A percentile compares a stretch with the other conserved stretches of the same genome.
Evolutionary conservation across 2,113 vertebrate genomes (phyloP).

Genomic region (Vidua chalybeata): DNA sequence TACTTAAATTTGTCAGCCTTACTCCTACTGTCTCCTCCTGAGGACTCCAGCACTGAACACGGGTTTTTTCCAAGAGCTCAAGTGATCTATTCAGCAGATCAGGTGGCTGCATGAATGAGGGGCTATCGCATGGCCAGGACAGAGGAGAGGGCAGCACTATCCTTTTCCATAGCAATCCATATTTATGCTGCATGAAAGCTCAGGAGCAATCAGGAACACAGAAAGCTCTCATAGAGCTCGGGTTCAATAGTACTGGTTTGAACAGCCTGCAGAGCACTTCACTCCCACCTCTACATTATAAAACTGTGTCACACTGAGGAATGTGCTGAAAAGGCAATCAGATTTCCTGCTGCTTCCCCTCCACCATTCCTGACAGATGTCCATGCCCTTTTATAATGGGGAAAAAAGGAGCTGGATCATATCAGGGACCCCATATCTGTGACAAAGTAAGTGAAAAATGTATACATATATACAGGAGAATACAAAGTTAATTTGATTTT

Average conservation of each 20-base stretch:
- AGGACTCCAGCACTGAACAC: fast-evolving
- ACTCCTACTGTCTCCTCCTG: background rate
- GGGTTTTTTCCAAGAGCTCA: background rate
- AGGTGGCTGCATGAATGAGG: constrained; percentile 34
- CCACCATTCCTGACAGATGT: background rate
- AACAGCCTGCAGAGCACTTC: constrained; percentile 3
- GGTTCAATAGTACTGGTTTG: background rate
- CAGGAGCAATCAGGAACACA: background rate
- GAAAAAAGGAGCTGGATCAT: background rate
- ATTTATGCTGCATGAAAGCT: background rate
- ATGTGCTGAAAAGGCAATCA: constrained; percentile 23
- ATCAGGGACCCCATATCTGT: too few relatives aligned
- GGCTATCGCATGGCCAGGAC: background rate
- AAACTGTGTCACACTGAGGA: background rate
- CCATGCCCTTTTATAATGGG: background rate
- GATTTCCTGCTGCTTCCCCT: background rate
- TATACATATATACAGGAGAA: background rate
- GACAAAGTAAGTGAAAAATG: background rate
- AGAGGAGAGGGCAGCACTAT: background rate
- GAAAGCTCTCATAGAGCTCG: background rate
- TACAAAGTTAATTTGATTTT: background rate
- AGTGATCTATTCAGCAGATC: background rate
- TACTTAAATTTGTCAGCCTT: background rate
- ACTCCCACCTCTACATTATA: background rate
- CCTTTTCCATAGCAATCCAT: background rate